phyloP scores from a whole-genome alignment of 1,140 invertebrate genomes.

The Cyrtorhinus lividipennis region DNA sequence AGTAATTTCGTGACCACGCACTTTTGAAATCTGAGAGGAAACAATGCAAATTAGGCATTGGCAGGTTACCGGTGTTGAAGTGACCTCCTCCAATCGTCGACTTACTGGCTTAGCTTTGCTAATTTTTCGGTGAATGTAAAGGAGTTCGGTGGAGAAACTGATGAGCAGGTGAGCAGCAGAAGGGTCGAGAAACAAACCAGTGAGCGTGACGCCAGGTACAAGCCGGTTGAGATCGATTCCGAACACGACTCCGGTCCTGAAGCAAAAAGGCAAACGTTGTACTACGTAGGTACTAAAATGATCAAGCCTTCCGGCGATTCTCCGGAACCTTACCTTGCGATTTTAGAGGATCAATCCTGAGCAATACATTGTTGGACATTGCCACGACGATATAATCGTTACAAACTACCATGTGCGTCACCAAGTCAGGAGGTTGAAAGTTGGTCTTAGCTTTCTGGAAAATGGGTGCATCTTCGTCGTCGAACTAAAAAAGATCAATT shows the following conservation, averaged over 20 bases:
- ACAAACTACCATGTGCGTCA: constrained; percentile 64
- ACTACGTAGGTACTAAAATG: too few relatives aligned
- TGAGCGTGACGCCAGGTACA: constrained; percentile 35
- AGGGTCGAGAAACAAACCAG: constrained; percentile 70
- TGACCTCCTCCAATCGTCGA: too few relatives aligned
- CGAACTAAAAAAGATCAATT: neutral
- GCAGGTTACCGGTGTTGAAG: too few relatives aligned
- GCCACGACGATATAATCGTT: constrained; percentile 71
- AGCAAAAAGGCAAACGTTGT: constrained; percentile 13
- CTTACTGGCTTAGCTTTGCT: constrained; percentile 34
- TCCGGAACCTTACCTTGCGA: constrained; percentile 56
- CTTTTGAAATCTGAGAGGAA: constrained; percentile 37
- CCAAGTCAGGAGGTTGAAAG: constrained; percentile 55
- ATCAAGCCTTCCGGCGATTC: too few relatives aligned
- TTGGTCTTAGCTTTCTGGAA: constrained; percentile 65
- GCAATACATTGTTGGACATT: constrained; percentile 65
- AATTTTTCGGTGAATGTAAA: constrained; percentile 55
- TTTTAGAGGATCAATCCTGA: constrained; percentile 66
- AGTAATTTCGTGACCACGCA: constrained; percentile 72
- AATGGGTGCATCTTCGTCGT: constrained; percentile 53
- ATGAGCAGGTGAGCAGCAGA: constrained; percentile 67
- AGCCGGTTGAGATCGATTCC: constrained; percentile 32
- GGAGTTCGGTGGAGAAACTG: constrained; percentile 49
- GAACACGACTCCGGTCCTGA: constrained; percentile 22
- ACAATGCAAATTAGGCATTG: too few relatives aligned